Conservation (phyloP, 2,113 vertebrate species). For the Pholis gunnellus region DNA sequence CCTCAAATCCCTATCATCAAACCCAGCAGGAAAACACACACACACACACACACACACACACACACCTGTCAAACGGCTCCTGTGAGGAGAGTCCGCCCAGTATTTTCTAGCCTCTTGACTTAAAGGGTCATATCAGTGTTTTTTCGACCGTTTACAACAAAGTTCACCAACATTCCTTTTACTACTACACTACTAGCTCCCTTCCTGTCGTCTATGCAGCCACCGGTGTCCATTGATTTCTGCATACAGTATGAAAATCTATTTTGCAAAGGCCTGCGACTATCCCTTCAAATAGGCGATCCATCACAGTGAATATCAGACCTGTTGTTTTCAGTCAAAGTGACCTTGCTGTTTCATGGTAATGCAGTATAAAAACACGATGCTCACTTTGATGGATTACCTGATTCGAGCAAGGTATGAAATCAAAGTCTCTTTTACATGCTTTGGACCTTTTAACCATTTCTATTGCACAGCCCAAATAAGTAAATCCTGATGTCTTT, state of each 20-base stretch:
- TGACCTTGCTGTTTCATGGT: conserved; percentile 21
- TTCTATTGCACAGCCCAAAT: not conserved
- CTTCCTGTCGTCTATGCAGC: not conserved
- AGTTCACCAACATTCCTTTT: not conserved
- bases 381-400: conserved; percentile 45
- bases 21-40: conserved; percentile 27
- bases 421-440: not conserved
- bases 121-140: not conserved
- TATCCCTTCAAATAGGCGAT: conserved; percentile 27
- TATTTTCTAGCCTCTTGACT: not conserved
- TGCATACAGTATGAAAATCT: not conserved
- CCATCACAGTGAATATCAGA: conserved; percentile 29
- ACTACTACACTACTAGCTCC: not conserved
- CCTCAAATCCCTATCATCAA: conserved; percentile 41
- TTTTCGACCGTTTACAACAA: not conserved
- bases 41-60: not conserved
- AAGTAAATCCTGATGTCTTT: not conserved
- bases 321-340: conserved; percentile 33
- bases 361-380: conserved; percentile 1
- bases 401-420: not conserved
- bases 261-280: conserved; percentile 25
- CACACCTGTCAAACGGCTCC: conserved; percentile 3
- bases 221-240: conserved; percentile 12
- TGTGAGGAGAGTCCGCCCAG: not conserved
- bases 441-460: not conserved